Evolutionary conservation across 2,113 vertebrate species (phyloP).

Genomic region (Cephalopholis sonnerati): DNA sequence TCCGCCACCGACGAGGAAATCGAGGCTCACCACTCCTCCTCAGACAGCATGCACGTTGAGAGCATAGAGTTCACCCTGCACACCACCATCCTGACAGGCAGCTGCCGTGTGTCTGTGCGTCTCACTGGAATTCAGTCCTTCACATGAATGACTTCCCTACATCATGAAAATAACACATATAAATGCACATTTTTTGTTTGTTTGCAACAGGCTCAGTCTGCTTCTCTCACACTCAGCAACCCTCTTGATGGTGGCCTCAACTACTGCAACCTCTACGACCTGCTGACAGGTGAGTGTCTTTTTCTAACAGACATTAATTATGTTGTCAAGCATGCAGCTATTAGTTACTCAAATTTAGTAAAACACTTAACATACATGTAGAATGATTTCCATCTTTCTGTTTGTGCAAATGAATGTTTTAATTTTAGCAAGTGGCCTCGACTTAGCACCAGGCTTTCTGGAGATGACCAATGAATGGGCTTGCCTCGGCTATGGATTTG

Average conservation of each 20-base stretch:
- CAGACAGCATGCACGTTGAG: constrained; percentile 5
- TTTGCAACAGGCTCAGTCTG: constrained; percentile 36
- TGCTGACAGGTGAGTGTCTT: constrained; percentile 30
- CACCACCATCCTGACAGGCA: not conserved
- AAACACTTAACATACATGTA: not conserved
- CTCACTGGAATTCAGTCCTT: not conserved
- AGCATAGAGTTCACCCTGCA: constrained; percentile 27
- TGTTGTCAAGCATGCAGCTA: not conserved
- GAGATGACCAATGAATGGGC: constrained; percentile 60
- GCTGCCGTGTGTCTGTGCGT: constrained; percentile 39
- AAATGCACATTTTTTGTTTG: not conserved
- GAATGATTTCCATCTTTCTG: not conserved
- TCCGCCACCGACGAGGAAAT: constrained; percentile 4
- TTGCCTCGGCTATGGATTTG: constrained; percentile 27
- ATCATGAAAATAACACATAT: not conserved
- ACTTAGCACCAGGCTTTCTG: constrained; percentile 11
- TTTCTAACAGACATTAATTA: not conserved
- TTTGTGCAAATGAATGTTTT: not conserved
- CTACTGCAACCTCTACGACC: constrained; percentile 55
- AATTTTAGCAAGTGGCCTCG: constrained; percentile 41
- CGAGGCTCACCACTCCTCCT: constrained; percentile 33
- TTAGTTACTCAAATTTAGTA: not conserved
- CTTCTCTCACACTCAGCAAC: constrained; percentile 13
- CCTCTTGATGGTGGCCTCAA: constrained; percentile 30
- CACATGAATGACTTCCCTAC: not conserved